Percentiles rank a stretch among this genome's conserved stretches.
Conservation (phyloP, 2,797 vertebrate genomes). For the Artibeus jamaicensis region DNA sequence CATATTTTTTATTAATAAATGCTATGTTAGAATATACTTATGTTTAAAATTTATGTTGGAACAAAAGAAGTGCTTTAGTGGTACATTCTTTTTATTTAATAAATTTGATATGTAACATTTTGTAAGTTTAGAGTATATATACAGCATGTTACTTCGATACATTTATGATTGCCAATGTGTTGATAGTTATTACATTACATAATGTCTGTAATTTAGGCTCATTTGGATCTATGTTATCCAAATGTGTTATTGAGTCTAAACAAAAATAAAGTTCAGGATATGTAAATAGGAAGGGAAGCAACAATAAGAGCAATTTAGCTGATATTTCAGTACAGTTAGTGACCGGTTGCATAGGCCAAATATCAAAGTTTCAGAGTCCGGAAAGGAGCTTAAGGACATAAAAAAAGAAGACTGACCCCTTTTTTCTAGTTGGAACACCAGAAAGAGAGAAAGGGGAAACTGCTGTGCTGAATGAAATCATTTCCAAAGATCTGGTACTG, state of each 20-base stretch:
- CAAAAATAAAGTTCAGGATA: background rate
- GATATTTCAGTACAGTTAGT: background rate
- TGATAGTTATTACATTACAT: background rate
- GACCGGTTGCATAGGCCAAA: background rate
- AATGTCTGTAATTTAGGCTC: background rate
- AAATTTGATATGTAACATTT: background rate
- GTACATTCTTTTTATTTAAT: background rate
- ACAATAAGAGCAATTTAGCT: conserved; percentile 1
- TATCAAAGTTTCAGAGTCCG: background rate
- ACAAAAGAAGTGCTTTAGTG: background rate
- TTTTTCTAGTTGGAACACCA: background rate
- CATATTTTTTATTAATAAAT: background rate
- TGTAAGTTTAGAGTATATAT: background rate
- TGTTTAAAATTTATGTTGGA: background rate
- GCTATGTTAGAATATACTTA: background rate
- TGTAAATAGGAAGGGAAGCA: background rate
- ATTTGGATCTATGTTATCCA: conserved; percentile 5
- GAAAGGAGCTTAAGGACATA: background rate
- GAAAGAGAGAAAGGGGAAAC: background rate
- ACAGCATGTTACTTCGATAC: background rate
- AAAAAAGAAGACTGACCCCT: background rate
- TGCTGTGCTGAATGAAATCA: background rate
- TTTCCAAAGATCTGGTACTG: background rate
- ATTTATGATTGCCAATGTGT: background rate
- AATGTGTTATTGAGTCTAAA: background rate